phyloP scores from a whole-genome alignment of 2,888 invertebrate species.

The Luffia ferchaultella region DNA sequence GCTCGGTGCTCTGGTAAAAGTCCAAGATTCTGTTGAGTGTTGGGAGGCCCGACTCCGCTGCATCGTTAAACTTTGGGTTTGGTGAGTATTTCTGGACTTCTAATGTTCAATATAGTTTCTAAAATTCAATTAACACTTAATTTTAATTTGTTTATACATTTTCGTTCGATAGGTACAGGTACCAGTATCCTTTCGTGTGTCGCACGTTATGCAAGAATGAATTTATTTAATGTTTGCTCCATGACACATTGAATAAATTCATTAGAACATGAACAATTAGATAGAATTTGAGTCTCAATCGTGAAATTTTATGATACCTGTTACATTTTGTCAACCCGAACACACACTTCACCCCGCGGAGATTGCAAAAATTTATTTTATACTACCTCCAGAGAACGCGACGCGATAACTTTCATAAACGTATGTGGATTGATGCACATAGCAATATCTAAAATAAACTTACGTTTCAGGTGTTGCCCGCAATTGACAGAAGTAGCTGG shows the following conservation, averaged over 20 bases:
- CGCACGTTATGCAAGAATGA: no score
- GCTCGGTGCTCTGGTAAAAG: slow-evolving; percentile 86
- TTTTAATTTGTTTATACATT: no score
- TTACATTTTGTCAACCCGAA: not conserved
- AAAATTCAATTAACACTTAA: no score
- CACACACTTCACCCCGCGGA: not conserved
- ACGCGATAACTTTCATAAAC: not conserved
- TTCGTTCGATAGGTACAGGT: no score
- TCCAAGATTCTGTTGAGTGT: slow-evolving; percentile 84
- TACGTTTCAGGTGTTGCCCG: slow-evolving; percentile 57
- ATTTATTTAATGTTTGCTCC: no score
- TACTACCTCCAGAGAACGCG: no score
- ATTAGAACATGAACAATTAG: not conserved
- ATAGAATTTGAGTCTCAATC: not conserved
- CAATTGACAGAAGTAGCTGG: slow-evolving; percentile 56
- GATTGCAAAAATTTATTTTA: not conserved
- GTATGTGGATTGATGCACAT: no score
- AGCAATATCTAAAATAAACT: no score
- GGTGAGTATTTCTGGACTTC: slow-evolving; percentile 29
- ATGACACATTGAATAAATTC: no score
- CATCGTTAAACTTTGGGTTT: slow-evolving; percentile 84
- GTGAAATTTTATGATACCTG: not conserved
- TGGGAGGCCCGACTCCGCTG: slow-evolving; percentile 94
- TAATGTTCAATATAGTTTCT: not conserved
- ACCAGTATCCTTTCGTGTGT: no score